These are phyloP conservation scores for Aphyosemion australe DNA, from an alignment of 2,113 vertebrate genomes.

Conservation along the genomic window DNA sequence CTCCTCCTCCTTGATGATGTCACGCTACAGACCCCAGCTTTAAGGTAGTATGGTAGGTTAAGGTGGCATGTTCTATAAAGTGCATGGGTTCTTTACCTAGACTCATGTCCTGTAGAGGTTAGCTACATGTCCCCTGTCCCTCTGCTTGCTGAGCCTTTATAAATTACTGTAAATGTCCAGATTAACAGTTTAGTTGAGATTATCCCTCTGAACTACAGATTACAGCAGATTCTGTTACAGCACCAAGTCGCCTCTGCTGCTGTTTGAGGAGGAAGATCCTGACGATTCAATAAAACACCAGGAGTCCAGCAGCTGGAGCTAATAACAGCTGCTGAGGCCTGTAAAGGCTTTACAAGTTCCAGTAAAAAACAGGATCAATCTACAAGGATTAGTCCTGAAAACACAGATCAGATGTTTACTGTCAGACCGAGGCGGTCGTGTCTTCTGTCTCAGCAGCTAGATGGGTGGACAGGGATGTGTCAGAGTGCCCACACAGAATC, in stretches of 20 bases:
- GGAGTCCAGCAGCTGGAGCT: constrained; percentile 69
- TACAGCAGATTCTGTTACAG: constrained; percentile 1
- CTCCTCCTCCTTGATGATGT: no score
- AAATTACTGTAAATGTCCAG: no score
- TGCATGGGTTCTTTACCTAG: no score
- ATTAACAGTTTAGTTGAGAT: no score
- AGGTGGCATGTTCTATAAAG: no score
- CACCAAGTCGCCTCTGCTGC: constrained; percentile 13
- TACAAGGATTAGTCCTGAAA: constrained; percentile 60
- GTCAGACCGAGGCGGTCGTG: constrained; percentile 47
- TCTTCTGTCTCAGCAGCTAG: constrained; percentile 46
- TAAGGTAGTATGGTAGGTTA: no score
- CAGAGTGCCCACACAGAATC: constrained; percentile 22
- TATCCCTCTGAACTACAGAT: neutral
- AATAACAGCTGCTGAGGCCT: constrained; percentile 73
- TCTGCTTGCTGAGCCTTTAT: no score
- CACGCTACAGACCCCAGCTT: no score
- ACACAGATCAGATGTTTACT: constrained; percentile 66
- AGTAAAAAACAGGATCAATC: constrained; percentile 58
- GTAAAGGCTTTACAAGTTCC: constrained; percentile 71
- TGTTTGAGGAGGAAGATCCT: constrained; percentile 62
- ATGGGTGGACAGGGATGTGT: constrained; percentile 28
- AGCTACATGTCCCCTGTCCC: no score
- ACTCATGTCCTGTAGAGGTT: no score
- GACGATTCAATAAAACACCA: constrained; percentile 63